These are phyloP conservation scores for Pithys albifrons DNA, from an alignment of 2,113 vertebrate species.

Conservation along the genomic window DNA sequence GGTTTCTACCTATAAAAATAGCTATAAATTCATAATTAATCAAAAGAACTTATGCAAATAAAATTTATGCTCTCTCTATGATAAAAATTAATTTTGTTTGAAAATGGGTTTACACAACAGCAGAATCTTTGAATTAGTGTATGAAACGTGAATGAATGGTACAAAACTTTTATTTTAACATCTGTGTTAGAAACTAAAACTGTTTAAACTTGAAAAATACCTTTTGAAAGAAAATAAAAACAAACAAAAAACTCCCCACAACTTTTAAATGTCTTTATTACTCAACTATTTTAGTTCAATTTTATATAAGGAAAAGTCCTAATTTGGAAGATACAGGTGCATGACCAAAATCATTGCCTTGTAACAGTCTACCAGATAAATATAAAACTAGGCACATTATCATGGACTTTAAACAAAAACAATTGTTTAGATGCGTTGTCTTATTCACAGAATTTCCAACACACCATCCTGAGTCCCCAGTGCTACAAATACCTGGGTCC, in stretches of 20 bases:
- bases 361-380: background rate
- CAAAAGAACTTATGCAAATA: background rate
- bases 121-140: background rate
- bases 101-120: background rate
- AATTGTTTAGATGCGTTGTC: background rate
- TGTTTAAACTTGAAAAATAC: background rate
- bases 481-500: background rate
- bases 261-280: background rate
- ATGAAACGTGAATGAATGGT: background rate
- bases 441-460: background rate
- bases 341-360: background rate
- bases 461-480: background rate
- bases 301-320: background rate
- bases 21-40: background rate
- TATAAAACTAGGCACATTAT: background rate
- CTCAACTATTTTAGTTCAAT: background rate
- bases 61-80: background rate
- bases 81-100: background rate
- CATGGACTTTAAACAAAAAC: background rate
- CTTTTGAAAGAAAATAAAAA: background rate
- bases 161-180: background rate
- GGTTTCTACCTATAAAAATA: background rate
- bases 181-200: background rate
- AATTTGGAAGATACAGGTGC: background rate
- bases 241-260: rapidly evolving